Base-by-base conservation (phyloP, 1,140 invertebrate genomes). In the Nephila pilipes region DNA sequence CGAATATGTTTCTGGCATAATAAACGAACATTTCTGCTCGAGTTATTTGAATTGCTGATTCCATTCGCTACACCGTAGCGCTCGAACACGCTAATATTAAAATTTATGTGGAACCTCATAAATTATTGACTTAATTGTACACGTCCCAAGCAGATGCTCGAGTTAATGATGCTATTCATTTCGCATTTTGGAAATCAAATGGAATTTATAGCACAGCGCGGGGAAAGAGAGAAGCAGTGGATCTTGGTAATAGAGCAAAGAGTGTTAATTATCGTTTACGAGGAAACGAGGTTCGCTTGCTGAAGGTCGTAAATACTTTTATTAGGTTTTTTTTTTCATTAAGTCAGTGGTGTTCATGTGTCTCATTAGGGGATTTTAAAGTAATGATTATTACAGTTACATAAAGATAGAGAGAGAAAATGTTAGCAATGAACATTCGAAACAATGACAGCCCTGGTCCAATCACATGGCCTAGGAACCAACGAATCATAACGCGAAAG, bases 21-120 rank as follows among this genome's bases (percentile, higher is more conserved):
- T 46, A 10, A 46, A 46, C 46, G 46, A 46, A 25, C 3, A 25
- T 65, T 65, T 65, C 63, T 25, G 14, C 14, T 65, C n/a, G 29
- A 75, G 69, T 18, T 29, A 75, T 75, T 75, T 36, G 69, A 36
- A 75, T 36, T 75, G 69, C 69, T 36, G 14, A 75, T 75, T 75
- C 20, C 29, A 20, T 18, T 18, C 69, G 18, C 6, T 18, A 36
- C 14, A 6, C 32, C 18, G 2, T 29, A 29, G 69, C 65, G 5
- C 46, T 6, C 6, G 4, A 46, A 46, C 16, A 32, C 25, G 18
- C 14, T 18, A 32, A 32, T 75, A 36, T 18, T 36, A 75, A 36
- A 75, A 36, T 75, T n/a, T n/a, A 32, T 75, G 36, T 36, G 29
- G 32, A 32, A 36, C 18, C 29, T 75, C 32, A 75, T 75, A 75